phyloP scores from a whole-genome alignment of 37 sponge, comb jelly and placozoan species.

The Chondrilla cf. caribensis region DNA sequence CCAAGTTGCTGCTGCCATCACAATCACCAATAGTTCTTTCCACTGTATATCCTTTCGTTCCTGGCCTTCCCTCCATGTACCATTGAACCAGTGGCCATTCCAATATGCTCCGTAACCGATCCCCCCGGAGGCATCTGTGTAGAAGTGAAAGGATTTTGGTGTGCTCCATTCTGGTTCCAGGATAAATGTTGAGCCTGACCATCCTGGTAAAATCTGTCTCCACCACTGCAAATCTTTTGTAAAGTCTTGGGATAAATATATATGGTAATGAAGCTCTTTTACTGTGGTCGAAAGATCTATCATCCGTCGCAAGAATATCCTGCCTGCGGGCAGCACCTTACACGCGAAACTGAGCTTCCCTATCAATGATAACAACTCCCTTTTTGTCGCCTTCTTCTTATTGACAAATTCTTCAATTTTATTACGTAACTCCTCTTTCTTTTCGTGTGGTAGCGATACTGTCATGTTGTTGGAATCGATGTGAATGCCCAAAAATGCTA shows the following conservation, averaged over 20 bases:
- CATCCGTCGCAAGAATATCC: neutral
- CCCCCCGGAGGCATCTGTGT: constrained; percentile 39
- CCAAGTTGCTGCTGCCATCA: constrained; percentile 46
- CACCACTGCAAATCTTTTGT: constrained; percentile 53
- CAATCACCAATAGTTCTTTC: constrained; percentile 54
- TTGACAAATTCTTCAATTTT: neutral
- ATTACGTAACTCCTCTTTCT: neutral
- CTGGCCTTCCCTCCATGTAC: constrained; percentile 4
- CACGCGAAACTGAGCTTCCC: neutral
- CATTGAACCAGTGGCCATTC: constrained; percentile 25
- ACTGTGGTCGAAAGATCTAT: neutral
- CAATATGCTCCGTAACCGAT: constrained; percentile 33
- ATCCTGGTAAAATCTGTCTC: constrained; percentile 28
- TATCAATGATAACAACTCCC: neutral
- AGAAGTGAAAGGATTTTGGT: constrained; percentile 9
- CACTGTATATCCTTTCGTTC: neutral
- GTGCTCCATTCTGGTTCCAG: constrained; percentile 8
- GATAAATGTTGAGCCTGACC: constrained; percentile 27
- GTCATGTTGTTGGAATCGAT: neutral
- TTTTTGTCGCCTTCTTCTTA: neutral
- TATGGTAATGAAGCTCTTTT: constrained; percentile 4
- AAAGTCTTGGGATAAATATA: constrained; percentile 22
- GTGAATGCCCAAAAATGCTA: constrained; percentile 22
- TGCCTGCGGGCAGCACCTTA: neutral
- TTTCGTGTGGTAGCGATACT: neutral